phyloP scores from a whole-genome alignment of 2,113 vertebrate genomes.

The Lagenorhynchus albirostris region DNA sequence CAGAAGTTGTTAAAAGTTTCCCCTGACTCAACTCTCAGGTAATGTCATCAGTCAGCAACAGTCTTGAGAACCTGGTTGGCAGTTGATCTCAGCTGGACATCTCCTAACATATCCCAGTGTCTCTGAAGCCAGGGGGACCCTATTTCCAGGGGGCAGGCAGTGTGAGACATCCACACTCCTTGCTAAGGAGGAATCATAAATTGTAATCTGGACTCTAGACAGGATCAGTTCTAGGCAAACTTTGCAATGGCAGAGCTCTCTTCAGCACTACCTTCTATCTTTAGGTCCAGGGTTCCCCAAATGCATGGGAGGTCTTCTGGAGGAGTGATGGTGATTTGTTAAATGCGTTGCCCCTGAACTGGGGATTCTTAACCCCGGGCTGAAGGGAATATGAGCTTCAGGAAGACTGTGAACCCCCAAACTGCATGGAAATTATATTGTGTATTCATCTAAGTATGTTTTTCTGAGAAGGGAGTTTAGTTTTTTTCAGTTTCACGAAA shows the following conservation, averaged over 20 bases:
- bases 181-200: background rate
- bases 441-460: background rate
- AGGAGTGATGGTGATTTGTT: background rate
- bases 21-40: conserved; percentile 7
- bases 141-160: background rate
- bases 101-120: background rate
- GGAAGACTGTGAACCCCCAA: background rate
- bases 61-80: background rate
- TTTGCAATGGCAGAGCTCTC: background rate
- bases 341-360: background rate
- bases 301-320: background rate
- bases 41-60: background rate
- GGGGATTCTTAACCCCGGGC: background rate
- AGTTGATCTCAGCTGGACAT: background rate
- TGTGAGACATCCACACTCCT: background rate
- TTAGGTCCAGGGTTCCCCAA: background rate
- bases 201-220: background rate
- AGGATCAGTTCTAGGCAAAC: background rate
- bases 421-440: background rate
- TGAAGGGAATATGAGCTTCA: background rate
- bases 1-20: background rate
- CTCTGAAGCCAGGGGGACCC: background rate
- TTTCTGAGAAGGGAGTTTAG: background rate
- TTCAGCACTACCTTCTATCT: background rate
- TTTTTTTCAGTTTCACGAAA: background rate